Base-by-base conservation (phyloP, 2,797 vertebrate species). In the Melanogrammus aeglefinus region DNA sequence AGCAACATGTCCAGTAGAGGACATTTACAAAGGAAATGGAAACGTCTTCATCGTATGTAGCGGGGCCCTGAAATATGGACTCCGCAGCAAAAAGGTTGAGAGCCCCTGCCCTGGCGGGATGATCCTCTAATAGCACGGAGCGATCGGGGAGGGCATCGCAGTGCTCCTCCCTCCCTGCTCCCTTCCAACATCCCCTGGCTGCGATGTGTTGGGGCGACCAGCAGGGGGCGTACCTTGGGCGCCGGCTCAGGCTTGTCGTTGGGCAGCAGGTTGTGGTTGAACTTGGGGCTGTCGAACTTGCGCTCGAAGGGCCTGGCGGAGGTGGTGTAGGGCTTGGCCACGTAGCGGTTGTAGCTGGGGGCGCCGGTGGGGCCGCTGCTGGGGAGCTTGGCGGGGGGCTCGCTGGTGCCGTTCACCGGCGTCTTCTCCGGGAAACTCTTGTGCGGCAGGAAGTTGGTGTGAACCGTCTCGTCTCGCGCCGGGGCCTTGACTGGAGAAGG, bases 261-360 rank as follows among this genome's bases (percentile, higher is more conserved):
- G 83, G 97, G 96, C 92, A 99, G 92, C 86, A 99, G 96, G 87
- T 99, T 99, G 90, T 99, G 98, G 91, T 97, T 99, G 93, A 99
- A 99, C 90, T 99, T 99, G 0, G 97, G 98, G 84, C 97, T 99
- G 84, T 99, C 97, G 72, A 99, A 99, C 92, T 99, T 99, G 92
- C 97, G 96, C 88, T 99, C 95, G 75, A 97, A 98, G 2, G 95
- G 96, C 66, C 97, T 94, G 1, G 96, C 96, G 6, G 96, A 91
- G 88, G 92, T 96, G 75, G 93, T 97, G 82, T 96, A 97, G 35
- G 95, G 95, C 88, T 97, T 97, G 76, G 96, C 93, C 79, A 94
- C 95, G 81, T 97, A 98, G 85, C 94, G 95, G 86, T 94, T 96
- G 70, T 96, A 97, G 82, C 94, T 91, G 13, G 94, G 18, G 94